These are phyloP conservation scores for Amniataba percoides DNA, from an alignment of 2,797 vertebrate genomes.

Conservation along the genomic window DNA sequence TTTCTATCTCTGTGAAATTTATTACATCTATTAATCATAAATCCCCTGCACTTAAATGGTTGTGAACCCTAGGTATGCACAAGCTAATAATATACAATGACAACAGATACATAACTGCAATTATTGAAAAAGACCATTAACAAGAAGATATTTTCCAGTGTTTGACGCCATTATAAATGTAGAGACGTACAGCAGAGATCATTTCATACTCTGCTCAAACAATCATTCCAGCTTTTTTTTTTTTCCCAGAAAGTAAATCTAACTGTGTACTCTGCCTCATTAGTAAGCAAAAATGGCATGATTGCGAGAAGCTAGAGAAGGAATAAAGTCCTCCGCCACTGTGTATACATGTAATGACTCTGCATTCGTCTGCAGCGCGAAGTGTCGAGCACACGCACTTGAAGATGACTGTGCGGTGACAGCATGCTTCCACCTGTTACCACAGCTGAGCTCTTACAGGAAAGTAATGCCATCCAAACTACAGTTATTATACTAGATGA, in stretches of 20 bases:
- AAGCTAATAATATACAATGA: not conserved
- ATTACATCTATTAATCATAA: not conserved
- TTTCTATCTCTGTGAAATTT: not conserved
- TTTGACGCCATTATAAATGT: slow-evolving; percentile 21
- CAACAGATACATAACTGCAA: slow-evolving; percentile 2
- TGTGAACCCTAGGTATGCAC: not conserved
- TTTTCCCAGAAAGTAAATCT: slow-evolving; percentile 6
- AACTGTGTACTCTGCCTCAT: slow-evolving; percentile 28
- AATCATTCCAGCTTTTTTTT: not conserved
- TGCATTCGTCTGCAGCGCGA: slow-evolving; percentile 40
- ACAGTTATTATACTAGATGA: slow-evolving; percentile 38
- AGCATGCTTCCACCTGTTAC: slow-evolving; percentile 62
- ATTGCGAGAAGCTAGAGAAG: slow-evolving; percentile 35
- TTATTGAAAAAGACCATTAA: not conserved
- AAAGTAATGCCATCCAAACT: slow-evolving; percentile 49
- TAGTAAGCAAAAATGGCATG: slow-evolving; percentile 30
- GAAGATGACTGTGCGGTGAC: slow-evolving; percentile 46
- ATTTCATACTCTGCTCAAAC: slow-evolving; percentile 22
- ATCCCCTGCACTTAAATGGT: not conserved
- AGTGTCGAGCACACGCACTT: slow-evolving; percentile 33
- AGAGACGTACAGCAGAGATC: not conserved
- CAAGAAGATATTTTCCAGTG: slow-evolving; percentile 7
- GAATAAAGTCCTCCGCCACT: slow-evolving; percentile 29
- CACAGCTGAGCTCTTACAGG: slow-evolving; percentile 58
- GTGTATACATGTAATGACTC: slow-evolving; percentile 42